Percentiles rank a stretch among this genome's conserved stretches.
Evolutionary conservation across 2,113 vertebrate species (phyloP).

Genomic region (Artemisiospiza belli): DNA sequence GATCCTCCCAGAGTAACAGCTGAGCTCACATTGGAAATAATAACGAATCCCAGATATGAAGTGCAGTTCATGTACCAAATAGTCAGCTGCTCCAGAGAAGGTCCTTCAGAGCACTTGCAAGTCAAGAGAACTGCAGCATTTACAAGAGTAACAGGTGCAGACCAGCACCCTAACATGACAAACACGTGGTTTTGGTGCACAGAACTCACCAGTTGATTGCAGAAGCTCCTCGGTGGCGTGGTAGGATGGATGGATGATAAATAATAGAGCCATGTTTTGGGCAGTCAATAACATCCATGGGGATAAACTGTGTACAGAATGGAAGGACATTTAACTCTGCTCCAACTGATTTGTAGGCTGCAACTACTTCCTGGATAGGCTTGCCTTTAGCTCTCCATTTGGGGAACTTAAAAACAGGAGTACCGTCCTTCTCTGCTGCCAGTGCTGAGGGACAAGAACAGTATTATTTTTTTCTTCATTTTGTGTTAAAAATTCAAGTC

Average conservation of each 20-base stretch:
- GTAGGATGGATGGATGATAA: conserved; percentile 96
- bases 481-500: background rate
- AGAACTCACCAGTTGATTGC: conserved; percentile 94
- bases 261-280: conserved; percentile 94
- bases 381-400: conserved; percentile 92
- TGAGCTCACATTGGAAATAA: background rate
- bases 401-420: conserved; percentile 95
- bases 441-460: conserved; percentile 76
- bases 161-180: background rate
- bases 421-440: conserved; percentile 92
- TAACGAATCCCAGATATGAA: background rate
- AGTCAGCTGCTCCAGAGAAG: conserved; percentile 14
- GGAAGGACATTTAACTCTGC: conserved; percentile 98
- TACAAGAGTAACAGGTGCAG: background rate
- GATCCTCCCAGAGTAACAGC: background rate
- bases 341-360: conserved; percentile 88
- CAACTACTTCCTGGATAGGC: conserved; percentile 86
- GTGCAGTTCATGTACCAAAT: background rate
- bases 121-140: background rate
- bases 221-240: conserved; percentile 93
- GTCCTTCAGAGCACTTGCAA: background rate
- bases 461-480: background rate
- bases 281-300: conserved; percentile 92
- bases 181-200: fast-evolving
- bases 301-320: conserved; percentile 98